These are phyloP conservation scores for Willowsia nigromaculata DNA, from an alignment of 2,888 invertebrate species.

Conservation along the genomic window DNA sequence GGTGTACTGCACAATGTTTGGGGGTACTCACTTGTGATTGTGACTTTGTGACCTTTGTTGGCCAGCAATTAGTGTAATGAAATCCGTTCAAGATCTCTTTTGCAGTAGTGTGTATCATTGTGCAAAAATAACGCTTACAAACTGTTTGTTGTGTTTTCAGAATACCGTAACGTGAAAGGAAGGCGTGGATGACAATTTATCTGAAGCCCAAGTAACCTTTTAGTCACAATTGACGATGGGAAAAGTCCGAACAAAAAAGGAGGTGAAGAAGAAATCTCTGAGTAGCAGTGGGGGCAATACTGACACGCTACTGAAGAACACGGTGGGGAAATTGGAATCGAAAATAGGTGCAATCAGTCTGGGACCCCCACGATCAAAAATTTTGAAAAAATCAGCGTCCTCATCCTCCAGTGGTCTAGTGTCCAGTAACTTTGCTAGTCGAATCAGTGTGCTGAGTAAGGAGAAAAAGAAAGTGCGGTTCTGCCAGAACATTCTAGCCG, in stretches of 20 bases:
- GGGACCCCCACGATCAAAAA: constrained; percentile 61
- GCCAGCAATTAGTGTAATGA: no score
- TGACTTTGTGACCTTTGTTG: no score
- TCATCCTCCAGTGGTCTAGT: not conserved
- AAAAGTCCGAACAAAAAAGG: constrained; percentile 19
- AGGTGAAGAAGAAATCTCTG: not conserved
- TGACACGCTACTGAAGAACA: constrained; percentile 30
- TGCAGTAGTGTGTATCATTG: no score
- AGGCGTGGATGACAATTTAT: no score
- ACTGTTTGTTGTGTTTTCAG: no score
- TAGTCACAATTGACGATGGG: not conserved
- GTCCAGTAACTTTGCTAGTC: constrained; percentile 67
- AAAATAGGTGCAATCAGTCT: constrained; percentile 64
- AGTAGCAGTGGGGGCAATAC: not conserved
- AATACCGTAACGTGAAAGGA: no score
- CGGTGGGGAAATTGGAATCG: constrained; percentile 62
- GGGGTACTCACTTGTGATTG: no score
- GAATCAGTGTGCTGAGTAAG: constrained; percentile 36
- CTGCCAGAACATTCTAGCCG: constrained; percentile 59
- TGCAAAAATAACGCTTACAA: no score
- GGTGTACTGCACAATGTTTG: no score
- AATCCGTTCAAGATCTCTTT: no score
- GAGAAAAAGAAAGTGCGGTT: constrained; percentile 67
- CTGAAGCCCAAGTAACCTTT: not conserved
- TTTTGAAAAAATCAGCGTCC: constrained; percentile 48